Base-by-base conservation (phyloP, 2,888 invertebrate genomes). In the Scaptodrosophila latifasciaeformis region DNA sequence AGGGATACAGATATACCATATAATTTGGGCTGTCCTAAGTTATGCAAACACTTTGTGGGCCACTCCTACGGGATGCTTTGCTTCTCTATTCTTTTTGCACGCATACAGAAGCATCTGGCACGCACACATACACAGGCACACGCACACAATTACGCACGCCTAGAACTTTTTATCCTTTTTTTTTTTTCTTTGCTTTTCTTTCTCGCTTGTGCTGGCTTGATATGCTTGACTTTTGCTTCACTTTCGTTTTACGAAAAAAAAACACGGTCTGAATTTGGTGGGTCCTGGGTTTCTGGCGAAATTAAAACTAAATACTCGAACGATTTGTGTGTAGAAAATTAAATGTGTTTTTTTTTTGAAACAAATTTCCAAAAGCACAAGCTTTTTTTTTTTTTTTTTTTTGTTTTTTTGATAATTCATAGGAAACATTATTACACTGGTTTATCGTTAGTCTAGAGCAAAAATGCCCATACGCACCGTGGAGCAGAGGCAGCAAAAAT, bases 31-130 rank as follows among this genome's bases (percentile, higher is more conserved):
- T 42, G 67, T 59, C 53, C 66, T 68, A 71, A 75, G 71, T 71
- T 75, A 71, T 71, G 71, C 71, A 71, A 71, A 75, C 71, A 71
- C 68, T 75, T 74, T 67, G 63, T 67, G 71, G 60, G 71, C 75
- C 75, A 71, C 71, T 71, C 71, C 71, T 71, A 61, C 70, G 59
- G 70, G 70, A 74, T 71, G 70, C 70, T 71, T 74, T 70, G 68
- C 74, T 71, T 71, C 70, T 74, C 70, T 71, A 71, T 71, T 71
- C 75, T 65, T 67, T 74, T 70, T 59, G 58, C 74, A 52, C 49
- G 47, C 63, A 46, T 59, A 42, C 51, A 54, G 54, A 56, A 19
- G 55, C 46, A 52, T 21, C 17, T 27, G 17, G 15, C 46, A 46
- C 45, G 29, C n/a, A 63, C 43, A 44, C 35, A 46, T 27, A 13